Percentiles rank a stretch among this genome's conserved stretches.
Conservation (phyloP, 53 echinoderm and acorn worm genomes). For the Holothuria leucospilota region DNA sequence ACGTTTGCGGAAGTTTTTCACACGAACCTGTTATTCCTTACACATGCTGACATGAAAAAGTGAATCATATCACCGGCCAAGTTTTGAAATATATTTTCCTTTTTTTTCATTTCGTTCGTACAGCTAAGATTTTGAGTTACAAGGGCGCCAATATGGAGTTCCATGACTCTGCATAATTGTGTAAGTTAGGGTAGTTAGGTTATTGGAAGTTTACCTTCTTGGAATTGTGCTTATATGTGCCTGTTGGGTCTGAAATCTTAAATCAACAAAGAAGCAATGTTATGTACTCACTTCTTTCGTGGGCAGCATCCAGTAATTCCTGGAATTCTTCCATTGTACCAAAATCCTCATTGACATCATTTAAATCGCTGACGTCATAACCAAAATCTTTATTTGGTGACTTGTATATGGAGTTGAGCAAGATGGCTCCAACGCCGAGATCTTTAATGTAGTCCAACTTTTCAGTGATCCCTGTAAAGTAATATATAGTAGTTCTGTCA, state of each 20-base stretch:
- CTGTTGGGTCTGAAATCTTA: neutral
- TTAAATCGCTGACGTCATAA: slow-evolving; percentile 83
- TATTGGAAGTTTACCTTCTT: too few relatives aligned
- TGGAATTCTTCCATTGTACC: slow-evolving; percentile 76
- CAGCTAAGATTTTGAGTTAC: too few relatives aligned
- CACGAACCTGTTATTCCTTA: too few relatives aligned
- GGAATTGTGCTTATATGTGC: too few relatives aligned
- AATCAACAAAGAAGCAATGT: neutral
- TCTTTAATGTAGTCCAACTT: slow-evolving; percentile 70
- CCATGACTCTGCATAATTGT: too few relatives aligned
- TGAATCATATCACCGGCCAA: too few relatives aligned
- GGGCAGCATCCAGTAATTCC: slow-evolving; percentile 56
- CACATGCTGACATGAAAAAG: too few relatives aligned
- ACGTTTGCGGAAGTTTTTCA: too few relatives aligned
- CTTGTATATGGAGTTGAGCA: slow-evolving; percentile 84
- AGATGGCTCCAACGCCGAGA: slow-evolving; percentile 74
- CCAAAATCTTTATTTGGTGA: slow-evolving; percentile 79
- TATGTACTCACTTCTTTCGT: slow-evolving; percentile 50
- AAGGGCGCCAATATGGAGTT: too few relatives aligned
- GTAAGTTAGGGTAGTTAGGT: too few relatives aligned
- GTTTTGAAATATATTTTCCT: too few relatives aligned
- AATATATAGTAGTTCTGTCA: neutral
- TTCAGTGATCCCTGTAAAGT: slow-evolving; percentile 61
- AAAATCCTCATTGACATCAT: slow-evolving; percentile 67
- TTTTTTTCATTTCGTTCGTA: too few relatives aligned